Base-by-base conservation (phyloP, 2,113 vertebrate genomes). In the Brachyhypopomus gauderio region DNA sequence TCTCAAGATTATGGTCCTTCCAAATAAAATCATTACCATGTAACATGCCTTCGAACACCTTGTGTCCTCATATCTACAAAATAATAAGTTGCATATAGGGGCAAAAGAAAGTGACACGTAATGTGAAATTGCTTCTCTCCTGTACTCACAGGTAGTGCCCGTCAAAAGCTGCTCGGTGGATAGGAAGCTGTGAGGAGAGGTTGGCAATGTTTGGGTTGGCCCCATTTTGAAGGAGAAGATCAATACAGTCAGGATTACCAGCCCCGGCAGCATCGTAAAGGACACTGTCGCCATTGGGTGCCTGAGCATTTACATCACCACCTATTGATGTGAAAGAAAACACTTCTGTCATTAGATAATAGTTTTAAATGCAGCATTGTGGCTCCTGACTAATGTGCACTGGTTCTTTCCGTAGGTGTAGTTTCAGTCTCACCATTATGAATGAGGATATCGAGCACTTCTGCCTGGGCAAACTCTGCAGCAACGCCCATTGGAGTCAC, bases 141-240 rank as follows among this genome's bases (percentile, higher is more conserved):
- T 56, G 2, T 63, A 87, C 95, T 96, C 85, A 97, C 96, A 96
- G 87, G 17, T 94, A 96, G 89, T 97, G 94, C 0, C 95, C 95
- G 78, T 94, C 92, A 3, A 94, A 94, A 5, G 95, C 95, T 0
- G 94, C 94, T 87, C 92, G 92, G 88, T 96, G 95, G 85, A 97
- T 94, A 11, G 95, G 95, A 72, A 96, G 95, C 55, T 95, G 92
- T 38, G 94, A 93, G 3, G 92, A 91, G 74, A 88, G 86, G 80
- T 91, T 95, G 62, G 95, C 91, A 56, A 96, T 87, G 25, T 95
- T 96, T 34, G 94, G 92, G 63, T 94, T 91, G 71, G 95, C 96
- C 66, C 96, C 94, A 0, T 96, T 93, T 78, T 96, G 93, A 88
- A 97, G 87, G 83, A 97, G 90, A 82, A 98, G 91, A 64, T 93